Evolutionary conservation across 1,140 invertebrate genomes (phyloP).

Genomic region (Telenomus remus): DNA sequence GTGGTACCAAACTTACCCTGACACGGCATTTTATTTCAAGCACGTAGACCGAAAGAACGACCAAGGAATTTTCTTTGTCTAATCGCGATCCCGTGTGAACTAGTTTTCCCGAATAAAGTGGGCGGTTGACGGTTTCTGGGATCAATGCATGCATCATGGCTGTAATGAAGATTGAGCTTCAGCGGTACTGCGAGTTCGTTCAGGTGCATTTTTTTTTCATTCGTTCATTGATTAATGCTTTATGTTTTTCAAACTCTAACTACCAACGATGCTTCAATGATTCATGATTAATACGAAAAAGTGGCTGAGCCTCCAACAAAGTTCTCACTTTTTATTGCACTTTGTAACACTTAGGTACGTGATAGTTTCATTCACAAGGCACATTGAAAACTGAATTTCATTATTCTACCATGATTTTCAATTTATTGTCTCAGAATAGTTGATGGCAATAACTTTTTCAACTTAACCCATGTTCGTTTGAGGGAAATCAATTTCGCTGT

Average conservation of each 20-base stretch:
- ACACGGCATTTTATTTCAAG: conserved; percentile 60
- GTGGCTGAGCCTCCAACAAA: neutral
- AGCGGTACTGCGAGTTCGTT: conserved; percentile 30
- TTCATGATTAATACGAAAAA: neutral
- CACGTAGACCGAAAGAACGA: conserved; percentile 57
- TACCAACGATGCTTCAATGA: conserved; percentile 8
- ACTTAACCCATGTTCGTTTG: no score
- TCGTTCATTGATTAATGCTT: conserved; percentile 27
- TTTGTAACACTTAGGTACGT: neutral
- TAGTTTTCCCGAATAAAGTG: conserved; percentile 50
- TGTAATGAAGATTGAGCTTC: conserved; percentile 53
- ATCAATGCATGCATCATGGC: conserved; percentile 54
- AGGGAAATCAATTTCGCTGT: no score
- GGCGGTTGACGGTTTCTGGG: conserved; percentile 45
- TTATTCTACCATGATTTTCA: no score
- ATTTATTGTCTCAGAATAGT: no score
- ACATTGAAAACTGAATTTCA: no score
- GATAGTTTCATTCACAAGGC: neutral
- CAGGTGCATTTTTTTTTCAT: conserved; percentile 34
- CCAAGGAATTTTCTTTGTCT: conserved; percentile 58
- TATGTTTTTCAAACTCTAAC: conserved; percentile 10
- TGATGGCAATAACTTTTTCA: no score
- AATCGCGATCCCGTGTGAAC: conserved; percentile 59
- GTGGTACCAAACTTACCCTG: conserved; percentile 54
- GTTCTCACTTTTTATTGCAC: neutral